Base-by-base conservation (phyloP, 2,797 vertebrate genomes). In the Clarias fuscus region DNA sequence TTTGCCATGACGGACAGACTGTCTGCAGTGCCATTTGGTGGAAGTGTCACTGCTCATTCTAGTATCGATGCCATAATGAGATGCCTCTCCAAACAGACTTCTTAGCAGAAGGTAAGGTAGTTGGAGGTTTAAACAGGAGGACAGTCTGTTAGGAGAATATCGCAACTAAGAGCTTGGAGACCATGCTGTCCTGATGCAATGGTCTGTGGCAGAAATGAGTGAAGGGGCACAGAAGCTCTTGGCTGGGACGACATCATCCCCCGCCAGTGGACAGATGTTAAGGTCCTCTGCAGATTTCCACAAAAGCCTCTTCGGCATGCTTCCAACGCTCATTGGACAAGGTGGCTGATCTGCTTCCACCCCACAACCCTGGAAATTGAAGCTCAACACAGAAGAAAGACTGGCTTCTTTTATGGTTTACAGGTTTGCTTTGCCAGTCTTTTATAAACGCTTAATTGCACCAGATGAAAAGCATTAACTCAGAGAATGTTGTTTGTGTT, bases 191-290 rank as follows among this genome's bases (percentile, higher is more conserved):
- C 92, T 94, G 92, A 37, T 79, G 61, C 70, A 40, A 71, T 76
- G 71, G 83, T 85, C 73, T 87, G 82, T 85, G 73, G 87, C 77
- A 82, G 73, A 56, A 11, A 58, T 33, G 58, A 40, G 13, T 82
- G 72, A 43, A 75, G 62, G 48, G 48, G 72, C 58, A 68, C 33
- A 77, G 83, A 79, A 75, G 53, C 83, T 76, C 30, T 88, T 77
- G 87, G 86, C 85, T 82, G 79, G 37, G 62, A 86, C 72, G 81
- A 88, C 79, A 71, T 82, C 82, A 67, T 75, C 40, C 78, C 88
- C 72, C 73, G 86, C 87, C 85, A 87, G 82, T 86, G 70, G 80
- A 88, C 89, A 88, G 90, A 91, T 89, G 88, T 91, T 89, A 83
- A 80, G 61, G 59, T 24, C 68, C 33, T 84, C 86, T 24, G 76